phyloP scores from a whole-genome alignment of 2,797 vertebrate genomes.

The Gymnopithys bicolor region DNA sequence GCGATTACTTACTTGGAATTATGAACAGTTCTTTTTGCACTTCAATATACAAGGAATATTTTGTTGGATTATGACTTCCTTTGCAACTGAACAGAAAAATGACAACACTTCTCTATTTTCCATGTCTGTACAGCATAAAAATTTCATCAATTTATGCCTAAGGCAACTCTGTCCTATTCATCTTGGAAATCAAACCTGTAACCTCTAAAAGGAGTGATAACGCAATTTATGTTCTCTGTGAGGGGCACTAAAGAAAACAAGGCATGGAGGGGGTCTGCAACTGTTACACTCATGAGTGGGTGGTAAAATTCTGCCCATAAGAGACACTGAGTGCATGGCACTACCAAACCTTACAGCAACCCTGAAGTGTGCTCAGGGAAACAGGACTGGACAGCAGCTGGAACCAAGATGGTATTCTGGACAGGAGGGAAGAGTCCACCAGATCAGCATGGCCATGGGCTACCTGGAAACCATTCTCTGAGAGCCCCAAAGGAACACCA shows the following conservation, averaged over 20 bases:
- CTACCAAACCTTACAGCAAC: neutral
- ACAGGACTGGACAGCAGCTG: neutral
- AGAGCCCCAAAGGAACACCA: neutral
- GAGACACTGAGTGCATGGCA: neutral
- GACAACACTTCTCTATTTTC: neutral
- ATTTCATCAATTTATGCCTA: neutral
- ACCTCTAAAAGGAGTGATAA: neutral
- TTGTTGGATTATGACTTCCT: neutral
- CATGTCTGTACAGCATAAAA: neutral
- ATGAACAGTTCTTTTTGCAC: neutral
- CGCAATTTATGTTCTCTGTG: neutral
- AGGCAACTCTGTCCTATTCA: neutral
- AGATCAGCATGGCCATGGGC: neutral
- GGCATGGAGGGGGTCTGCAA: neutral
- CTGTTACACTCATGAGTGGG: neutral
- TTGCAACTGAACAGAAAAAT: neutral
- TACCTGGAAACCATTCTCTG: neutral
- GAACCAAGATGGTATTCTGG: neutral
- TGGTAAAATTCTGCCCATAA: neutral
- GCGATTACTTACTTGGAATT: conserved; percentile 13
- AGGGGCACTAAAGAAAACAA: neutral
- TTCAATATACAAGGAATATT: neutral
- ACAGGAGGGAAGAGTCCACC: neutral
- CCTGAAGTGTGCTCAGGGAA: neutral
- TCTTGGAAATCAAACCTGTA: neutral